Evolutionary conservation across 2,888 invertebrate genomes (phyloP).

Genomic region (Antheraea yamamai): DNA sequence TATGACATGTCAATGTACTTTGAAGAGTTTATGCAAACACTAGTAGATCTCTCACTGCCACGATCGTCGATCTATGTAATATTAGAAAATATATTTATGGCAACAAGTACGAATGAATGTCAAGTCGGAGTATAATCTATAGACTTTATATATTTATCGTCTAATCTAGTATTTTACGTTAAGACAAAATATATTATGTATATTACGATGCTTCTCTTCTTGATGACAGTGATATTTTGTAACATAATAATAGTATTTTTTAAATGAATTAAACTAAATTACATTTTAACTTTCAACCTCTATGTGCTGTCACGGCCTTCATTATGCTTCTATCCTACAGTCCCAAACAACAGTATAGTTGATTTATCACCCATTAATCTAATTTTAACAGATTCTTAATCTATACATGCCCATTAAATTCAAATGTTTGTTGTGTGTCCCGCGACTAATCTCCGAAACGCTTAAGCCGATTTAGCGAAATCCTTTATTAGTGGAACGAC

Average conservation of each 20-base stretch:
- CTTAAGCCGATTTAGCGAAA: too few relatives aligned
- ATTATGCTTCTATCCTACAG: not conserved
- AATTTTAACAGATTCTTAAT: too few relatives aligned
- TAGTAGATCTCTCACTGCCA: constrained; percentile 31
- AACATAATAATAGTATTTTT: too few relatives aligned
- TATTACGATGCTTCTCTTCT: not conserved
- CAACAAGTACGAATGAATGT: not conserved
- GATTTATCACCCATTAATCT: too few relatives aligned
- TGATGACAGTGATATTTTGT: not conserved
- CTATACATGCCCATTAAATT: too few relatives aligned
- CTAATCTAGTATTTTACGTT: not conserved
- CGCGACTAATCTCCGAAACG: too few relatives aligned
- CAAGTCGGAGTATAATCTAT: not conserved
- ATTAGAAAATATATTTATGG: constrained; percentile 11
- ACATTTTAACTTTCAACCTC: not conserved
- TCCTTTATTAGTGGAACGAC: too few relatives aligned
- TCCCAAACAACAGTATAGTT: not conserved
- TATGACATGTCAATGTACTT: constrained; percentile 46
- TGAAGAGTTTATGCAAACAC: constrained; percentile 44
- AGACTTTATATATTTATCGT: not conserved
- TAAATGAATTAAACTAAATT: not conserved
- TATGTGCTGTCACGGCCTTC: not conserved
- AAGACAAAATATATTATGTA: not conserved
- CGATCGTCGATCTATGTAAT: constrained; percentile 22
- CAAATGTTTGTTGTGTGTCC: too few relatives aligned